Percentiles rank a stretch among this genome's conserved stretches.
Evolutionary conservation across 1,140 invertebrate species (phyloP).

Genomic region (Microplitis mediator): DNA sequence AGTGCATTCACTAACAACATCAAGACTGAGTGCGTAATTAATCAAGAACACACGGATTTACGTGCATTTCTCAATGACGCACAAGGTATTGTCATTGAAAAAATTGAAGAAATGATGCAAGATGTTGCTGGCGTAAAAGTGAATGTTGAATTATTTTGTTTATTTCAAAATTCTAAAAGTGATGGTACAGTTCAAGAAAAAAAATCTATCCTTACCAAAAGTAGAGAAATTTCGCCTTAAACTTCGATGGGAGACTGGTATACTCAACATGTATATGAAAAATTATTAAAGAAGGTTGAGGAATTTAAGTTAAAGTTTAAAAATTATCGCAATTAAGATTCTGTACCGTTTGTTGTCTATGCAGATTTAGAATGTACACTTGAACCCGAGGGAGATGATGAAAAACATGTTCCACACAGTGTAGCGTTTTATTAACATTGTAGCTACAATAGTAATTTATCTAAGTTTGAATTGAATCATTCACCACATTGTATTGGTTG

Average conservation of each 20-base stretch:
- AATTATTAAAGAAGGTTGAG: background rate
- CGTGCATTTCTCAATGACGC: too few relatives aligned
- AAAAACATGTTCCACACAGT: conserved; percentile 15
- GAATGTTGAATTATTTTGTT: too few relatives aligned
- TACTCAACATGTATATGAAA: background rate
- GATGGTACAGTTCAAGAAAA: background rate
- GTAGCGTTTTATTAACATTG: background rate
- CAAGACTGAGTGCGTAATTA: too few relatives aligned
- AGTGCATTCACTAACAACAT: too few relatives aligned
- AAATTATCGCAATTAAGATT: background rate
- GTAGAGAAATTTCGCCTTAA: background rate
- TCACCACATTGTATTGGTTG: too few relatives aligned
- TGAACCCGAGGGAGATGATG: background rate
- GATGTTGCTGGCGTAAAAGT: background rate
- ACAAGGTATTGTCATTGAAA: background rate
- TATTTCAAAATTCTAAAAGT: too few relatives aligned
- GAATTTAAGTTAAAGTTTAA: background rate
- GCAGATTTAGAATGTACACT: conserved; percentile 31
- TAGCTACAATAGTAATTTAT: too few relatives aligned
- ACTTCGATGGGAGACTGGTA: background rate
- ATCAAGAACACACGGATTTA: too few relatives aligned
- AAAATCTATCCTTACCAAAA: background rate
- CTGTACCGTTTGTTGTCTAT: conserved; percentile 15
- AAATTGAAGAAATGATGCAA: background rate
- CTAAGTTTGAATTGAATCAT: too few relatives aligned